Percentiles rank a stretch among this genome's conserved stretches.
Evolutionary conservation across 2,113 vertebrate species (phyloP).

Genomic region (Tor tambroides): DNA sequence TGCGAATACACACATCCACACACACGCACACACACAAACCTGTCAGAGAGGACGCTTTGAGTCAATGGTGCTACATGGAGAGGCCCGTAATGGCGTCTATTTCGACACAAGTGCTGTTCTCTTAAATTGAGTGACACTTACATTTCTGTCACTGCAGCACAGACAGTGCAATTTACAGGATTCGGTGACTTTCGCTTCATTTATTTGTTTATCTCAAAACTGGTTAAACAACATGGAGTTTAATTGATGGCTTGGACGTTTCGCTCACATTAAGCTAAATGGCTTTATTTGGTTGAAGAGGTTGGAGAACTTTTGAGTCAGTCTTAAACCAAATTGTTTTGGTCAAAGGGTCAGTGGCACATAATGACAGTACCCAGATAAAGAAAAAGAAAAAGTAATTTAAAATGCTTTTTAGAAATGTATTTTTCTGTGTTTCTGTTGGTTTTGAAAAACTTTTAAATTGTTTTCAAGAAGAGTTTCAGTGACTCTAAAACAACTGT

Average conservation of each 20-base stretch:
- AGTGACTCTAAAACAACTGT: not conserved
- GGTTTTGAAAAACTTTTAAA: not conserved
- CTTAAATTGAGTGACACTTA: constrained; percentile 83
- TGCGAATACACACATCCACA: constrained; percentile 65
- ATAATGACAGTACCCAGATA: not conserved
- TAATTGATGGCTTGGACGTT: constrained; percentile 1
- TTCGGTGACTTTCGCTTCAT: constrained; percentile 6
- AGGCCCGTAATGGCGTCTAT: constrained; percentile 86
- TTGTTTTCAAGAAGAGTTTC: not conserved
- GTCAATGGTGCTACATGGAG: constrained; percentile 85
- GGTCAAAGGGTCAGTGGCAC: not conserved
- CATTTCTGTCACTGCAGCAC: constrained; percentile 79
- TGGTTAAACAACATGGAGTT: constrained; percentile 19
- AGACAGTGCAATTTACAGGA: constrained; percentile 64
- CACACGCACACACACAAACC: constrained; percentile 62
- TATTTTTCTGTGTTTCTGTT: not conserved
- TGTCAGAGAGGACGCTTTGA: constrained; percentile 57
- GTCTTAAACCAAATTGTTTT: not conserved
- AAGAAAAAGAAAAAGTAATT: not conserved
- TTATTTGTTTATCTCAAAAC: constrained; percentile 27
- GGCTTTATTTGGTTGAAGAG: constrained; percentile 2
- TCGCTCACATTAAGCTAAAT: not conserved
- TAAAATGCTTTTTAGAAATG: not conserved
- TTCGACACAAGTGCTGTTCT: constrained; percentile 81
- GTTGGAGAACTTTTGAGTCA: not conserved